These are phyloP conservation scores for Synergus gifuensis DNA, from an alignment of 2,888 invertebrate genomes.

Conservation along the genomic window DNA sequence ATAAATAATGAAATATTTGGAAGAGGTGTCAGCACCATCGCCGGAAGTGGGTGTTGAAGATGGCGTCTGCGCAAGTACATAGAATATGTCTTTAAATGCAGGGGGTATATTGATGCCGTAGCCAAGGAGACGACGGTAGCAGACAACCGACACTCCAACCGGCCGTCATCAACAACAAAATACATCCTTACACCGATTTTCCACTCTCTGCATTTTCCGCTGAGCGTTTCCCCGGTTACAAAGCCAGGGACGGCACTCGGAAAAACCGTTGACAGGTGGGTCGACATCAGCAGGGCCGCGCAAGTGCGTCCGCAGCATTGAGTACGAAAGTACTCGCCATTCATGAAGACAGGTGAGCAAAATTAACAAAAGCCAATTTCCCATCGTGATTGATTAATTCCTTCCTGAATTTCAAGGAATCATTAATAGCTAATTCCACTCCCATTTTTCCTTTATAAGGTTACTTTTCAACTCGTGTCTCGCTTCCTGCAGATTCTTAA, in stretches of 20 bases:
- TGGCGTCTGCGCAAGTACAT: background rate
- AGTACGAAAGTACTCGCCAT: conserved; percentile 67
- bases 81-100: background rate
- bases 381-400: background rate
- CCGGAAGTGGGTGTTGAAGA: background rate
- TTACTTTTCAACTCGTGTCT: background rate
- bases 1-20: background rate
- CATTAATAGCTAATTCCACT: background rate
- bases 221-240: conserved; percentile 71
- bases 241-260: conserved; percentile 57
- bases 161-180: conserved; percentile 68
- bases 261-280: conserved; percentile 57
- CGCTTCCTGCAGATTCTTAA: background rate
- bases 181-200: conserved; percentile 61
- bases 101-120: conserved; percentile 73
- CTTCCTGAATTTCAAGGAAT: background rate
- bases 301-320: conserved; percentile 62
- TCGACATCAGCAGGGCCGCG: conserved; percentile 63
- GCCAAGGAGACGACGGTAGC: conserved; percentile 76
- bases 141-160: conserved; percentile 73
- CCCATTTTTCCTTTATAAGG: background rate
- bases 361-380: conserved; percentile 47
- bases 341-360: conserved; percentile 75
- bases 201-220: conserved; percentile 59
- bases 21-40: background rate